These are phyloP conservation scores for Epizoanthus illoricatus DNA, from an alignment of 92 coral and sea anemone genomes.

Conservation along the genomic window DNA sequence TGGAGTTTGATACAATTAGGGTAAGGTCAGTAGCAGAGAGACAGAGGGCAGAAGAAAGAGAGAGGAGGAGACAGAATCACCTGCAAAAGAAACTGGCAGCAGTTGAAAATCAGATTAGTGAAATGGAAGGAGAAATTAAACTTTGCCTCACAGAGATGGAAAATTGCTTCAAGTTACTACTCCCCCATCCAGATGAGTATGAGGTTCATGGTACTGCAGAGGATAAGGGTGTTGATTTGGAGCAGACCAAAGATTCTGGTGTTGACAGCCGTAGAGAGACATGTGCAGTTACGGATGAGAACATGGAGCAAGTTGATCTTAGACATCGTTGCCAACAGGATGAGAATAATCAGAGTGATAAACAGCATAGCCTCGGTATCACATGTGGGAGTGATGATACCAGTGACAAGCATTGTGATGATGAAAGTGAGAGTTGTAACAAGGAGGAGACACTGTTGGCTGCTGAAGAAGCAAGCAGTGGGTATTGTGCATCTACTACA, in stretches of 20 bases:
- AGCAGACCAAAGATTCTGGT: not conserved
- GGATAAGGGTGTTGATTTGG: not conserved
- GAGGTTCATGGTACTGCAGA: constrained; percentile 55
- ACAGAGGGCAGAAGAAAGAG: constrained; percentile 67
- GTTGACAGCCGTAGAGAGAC: too few relatives aligned
- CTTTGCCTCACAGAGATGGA: constrained; percentile 80
- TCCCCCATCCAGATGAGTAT: constrained; percentile 95
- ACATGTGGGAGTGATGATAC: not conserved
- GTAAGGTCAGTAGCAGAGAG: constrained; percentile 68
- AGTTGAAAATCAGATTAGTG: constrained; percentile 78
- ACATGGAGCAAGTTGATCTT: too few relatives aligned
- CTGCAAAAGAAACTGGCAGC: constrained; percentile 68
- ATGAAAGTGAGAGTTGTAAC: not conserved
- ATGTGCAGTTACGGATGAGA: too few relatives aligned
- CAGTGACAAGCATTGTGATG: not conserved
- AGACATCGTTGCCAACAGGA: too few relatives aligned
- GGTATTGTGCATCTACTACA: not conserved
- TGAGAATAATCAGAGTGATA: not conserved
- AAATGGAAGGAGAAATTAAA: constrained; percentile 72
- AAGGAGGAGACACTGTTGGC: not conserved
- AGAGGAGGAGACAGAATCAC: constrained; percentile 53
- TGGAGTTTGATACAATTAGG: constrained; percentile 66
- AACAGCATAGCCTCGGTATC: not conserved
- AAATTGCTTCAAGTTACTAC: constrained; percentile 82
- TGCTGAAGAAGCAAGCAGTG: constrained; percentile 7